Evolutionary conservation across 2,113 vertebrate genomes (phyloP).

Genomic region (Rana temporaria): DNA sequence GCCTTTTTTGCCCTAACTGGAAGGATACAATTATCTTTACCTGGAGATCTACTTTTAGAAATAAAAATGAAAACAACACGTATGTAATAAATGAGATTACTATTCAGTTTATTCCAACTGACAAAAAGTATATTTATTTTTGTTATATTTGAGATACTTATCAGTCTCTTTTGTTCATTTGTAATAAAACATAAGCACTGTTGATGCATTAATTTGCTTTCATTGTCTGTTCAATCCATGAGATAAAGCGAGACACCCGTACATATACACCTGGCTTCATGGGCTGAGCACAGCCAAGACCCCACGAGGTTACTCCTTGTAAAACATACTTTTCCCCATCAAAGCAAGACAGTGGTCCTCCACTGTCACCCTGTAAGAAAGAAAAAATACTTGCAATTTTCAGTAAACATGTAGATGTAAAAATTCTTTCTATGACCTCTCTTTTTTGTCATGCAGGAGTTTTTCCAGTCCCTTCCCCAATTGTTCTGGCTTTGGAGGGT

Average conservation of each 20-base stretch:
- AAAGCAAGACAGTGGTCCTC: conserved; percentile 89
- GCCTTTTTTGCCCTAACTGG: too few relatives aligned
- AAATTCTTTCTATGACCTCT: too few relatives aligned
- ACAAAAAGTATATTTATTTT: conserved; percentile 1
- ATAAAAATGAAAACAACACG: too few relatives aligned
- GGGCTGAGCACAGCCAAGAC: conserved; percentile 88
- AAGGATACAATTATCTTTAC: too few relatives aligned
- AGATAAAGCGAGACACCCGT: conserved; percentile 83
- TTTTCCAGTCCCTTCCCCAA: too few relatives aligned
- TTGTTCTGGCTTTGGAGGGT: too few relatives aligned
- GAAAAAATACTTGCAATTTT: conserved; percentile 19
- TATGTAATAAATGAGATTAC: too few relatives aligned
- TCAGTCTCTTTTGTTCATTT: neutral
- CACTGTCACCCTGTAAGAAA: conserved; percentile 89
- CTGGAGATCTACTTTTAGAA: too few relatives aligned
- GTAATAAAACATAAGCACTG: neutral
- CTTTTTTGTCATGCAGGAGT: too few relatives aligned
- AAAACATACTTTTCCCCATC: conserved; percentile 82
- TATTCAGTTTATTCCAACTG: neutral
- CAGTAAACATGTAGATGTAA: neutral
- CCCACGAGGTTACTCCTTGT: conserved; percentile 97
- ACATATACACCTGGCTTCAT: conserved; percentile 96
- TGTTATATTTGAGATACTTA: neutral
- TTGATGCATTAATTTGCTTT: conserved; percentile 61
- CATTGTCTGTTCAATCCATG: conserved; percentile 82